phyloP scores from a whole-genome alignment of 30 jellyfish, hydroid and myxozoan genomes.

The Aurelia aurita region DNA sequence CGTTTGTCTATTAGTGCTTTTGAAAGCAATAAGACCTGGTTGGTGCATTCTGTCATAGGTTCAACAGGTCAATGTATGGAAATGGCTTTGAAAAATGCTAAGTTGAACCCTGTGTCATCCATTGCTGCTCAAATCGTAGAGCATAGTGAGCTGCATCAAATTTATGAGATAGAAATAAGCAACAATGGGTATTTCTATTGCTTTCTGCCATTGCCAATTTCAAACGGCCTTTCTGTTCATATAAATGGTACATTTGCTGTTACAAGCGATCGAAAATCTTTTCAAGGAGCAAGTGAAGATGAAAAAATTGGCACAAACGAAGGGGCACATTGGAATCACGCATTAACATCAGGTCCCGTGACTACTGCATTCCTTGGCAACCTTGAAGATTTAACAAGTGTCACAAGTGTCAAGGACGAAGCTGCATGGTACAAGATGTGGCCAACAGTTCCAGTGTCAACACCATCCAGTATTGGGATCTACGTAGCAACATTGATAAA shows the following conservation, averaged over 20 bases:
- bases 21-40: conserved; percentile 12
- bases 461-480: background rate
- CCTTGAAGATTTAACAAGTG: conserved; percentile 5
- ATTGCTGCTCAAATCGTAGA: conserved; percentile 27
- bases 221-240: conserved; percentile 70
- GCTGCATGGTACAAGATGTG: conserved; percentile 33
- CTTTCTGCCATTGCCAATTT: conserved; percentile 76
- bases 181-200: conserved; percentile 59
- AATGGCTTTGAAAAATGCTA: conserved; percentile 22
- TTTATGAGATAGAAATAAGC: background rate
- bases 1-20: no score
- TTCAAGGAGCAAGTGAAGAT: conserved; percentile 31
- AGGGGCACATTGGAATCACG: conserved; percentile 36
- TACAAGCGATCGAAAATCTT: conserved; percentile 60
- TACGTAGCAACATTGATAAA: background rate
- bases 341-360: conserved; percentile 40
- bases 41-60: conserved; percentile 15
- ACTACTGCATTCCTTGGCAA: conserved; percentile 14
- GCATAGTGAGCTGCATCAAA: background rate
- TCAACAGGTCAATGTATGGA: conserved; percentile 13
- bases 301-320: conserved; percentile 11
- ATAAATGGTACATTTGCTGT: conserved; percentile 79
- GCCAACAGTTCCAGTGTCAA: conserved; percentile 6
- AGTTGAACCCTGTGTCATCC: conserved; percentile 43
- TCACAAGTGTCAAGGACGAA: background rate